Base-by-base conservation (phyloP, 1,140 invertebrate species). In the Drosophila kohkoa region DNA sequence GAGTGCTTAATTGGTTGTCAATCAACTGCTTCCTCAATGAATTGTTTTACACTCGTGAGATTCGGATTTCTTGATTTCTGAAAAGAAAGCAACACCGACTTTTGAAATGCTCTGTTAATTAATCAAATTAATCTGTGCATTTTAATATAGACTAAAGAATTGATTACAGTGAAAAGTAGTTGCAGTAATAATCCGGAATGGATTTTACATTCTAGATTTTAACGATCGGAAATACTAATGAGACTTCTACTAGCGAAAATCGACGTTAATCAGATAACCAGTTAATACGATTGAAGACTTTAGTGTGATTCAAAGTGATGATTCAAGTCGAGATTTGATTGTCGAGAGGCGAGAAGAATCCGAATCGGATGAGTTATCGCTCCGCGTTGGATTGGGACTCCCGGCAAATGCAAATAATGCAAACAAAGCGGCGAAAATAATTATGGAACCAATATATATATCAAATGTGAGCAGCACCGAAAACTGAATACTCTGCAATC, bases 371-470 rank as follows among this genome's bases (percentile, higher is more conserved):
- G 51, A 38, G 35, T 2, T 7, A 38, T 30, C 48, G 13, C 16
- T 3, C 32, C n/a, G 11, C n/a, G 11, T 20, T 13, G 25, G 30
- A 55, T 55, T 55, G 63, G 63, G 63, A 66, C 38, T 66, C 63
- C 63, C 63, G 41, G 41, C 32, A 8, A 41, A 20, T 20, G 54
- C 16, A 57, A 41, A 55, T 38, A 52, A 52, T 28, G 8, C 11
- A 52, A 6, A n/a, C 7, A 54, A 54, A 41, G 15, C 35, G n/a
- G 8, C 63, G 8, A 28, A 64, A 25, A 15, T 8, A 25, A 51
- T 16, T 28, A 52, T 54, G 11, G 5, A 41, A 54, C 3, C 0
- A 20, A 45, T 16, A 48, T 6, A 38, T 35, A 54, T 28, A 28
- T 5, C 32, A 45, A 30, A 1, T n/a, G 1, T n/a, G 2, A 3